phyloP scores from a whole-genome alignment of 2,113 vertebrate species.

The Stigmatopora argus region DNA sequence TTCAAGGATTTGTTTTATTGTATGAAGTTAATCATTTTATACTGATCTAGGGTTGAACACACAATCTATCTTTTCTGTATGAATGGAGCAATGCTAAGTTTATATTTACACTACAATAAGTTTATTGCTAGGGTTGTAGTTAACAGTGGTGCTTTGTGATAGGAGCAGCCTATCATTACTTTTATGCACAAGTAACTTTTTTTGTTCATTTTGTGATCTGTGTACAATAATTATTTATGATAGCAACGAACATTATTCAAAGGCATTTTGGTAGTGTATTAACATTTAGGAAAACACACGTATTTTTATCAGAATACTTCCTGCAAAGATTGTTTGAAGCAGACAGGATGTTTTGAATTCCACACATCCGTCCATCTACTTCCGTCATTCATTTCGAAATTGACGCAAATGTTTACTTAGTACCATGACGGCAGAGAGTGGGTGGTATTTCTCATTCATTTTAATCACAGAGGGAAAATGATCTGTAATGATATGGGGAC shows the following conservation, averaged over 20 bases:
- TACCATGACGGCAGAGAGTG: neutral
- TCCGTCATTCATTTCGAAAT: neutral
- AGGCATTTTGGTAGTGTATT: neutral
- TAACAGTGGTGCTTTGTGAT: neutral
- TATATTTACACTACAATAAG: neutral
- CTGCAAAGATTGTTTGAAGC: neutral
- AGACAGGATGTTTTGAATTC: constrained; percentile 9
- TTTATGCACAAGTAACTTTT: too few relatives aligned
- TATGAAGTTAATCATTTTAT: neutral
- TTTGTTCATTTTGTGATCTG: neutral
- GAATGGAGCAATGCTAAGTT: neutral
- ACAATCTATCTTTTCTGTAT: neutral
- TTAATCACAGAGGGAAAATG: constrained; percentile 16
- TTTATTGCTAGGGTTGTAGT: neutral
- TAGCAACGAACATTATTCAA: neutral
- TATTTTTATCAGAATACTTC: neutral
- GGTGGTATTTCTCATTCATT: constrained; percentile 27
- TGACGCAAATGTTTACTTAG: constrained; percentile 32
- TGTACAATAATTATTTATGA: neutral
- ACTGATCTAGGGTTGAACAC: neutral
- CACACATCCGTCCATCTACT: neutral
- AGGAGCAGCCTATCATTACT: neutral
- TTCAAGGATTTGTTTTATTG: neutral
- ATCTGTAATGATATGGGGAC: constrained; percentile 15
- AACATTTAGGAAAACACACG: neutral